These are phyloP conservation scores for Andricus grossulariae DNA, from an alignment of 1,140 invertebrate genomes.

Conservation along the genomic window DNA sequence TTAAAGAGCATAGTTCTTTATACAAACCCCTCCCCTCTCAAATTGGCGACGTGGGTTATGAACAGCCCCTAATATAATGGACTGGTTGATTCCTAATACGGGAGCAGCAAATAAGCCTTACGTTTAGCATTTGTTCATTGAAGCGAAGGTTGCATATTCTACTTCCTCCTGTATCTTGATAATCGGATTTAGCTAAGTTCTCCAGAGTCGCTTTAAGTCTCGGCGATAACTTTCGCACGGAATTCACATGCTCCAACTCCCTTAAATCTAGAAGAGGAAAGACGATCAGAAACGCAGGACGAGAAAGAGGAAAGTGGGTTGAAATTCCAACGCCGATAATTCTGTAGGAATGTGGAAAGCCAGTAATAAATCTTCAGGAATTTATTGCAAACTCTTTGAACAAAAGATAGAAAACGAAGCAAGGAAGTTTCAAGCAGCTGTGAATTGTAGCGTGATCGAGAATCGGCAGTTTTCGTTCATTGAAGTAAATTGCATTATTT, in stretches of 20 bases:
- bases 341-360: conserved; percentile 18
- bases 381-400: background rate
- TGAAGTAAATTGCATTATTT: background rate
- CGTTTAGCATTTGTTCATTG: conserved; percentile 1
- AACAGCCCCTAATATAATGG: background rate
- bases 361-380: conserved; percentile 11
- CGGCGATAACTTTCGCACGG: conserved; percentile 2
- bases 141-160: background rate
- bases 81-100: background rate
- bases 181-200: conserved; percentile 6
- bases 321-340: conserved; percentile 7
- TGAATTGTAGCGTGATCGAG: conserved; percentile 3
- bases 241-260: conserved; percentile 2
- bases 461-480: background rate
- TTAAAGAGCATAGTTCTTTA: too few relatives aligned
- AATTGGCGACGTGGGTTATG: too few relatives aligned
- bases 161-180: background rate
- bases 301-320: background rate
- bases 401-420: conserved; percentile 9
- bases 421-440: background rate
- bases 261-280: conserved; percentile 6
- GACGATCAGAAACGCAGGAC: background rate
- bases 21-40: too few relatives aligned
- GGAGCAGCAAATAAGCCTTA: background rate
- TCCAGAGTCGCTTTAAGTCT: conserved; percentile 4